Evolutionary conservation across 2,113 vertebrate genomes (phyloP), one percentile per base, ranked within the genome.

Genomic region (Erythrolamprus reginae): DNA sequence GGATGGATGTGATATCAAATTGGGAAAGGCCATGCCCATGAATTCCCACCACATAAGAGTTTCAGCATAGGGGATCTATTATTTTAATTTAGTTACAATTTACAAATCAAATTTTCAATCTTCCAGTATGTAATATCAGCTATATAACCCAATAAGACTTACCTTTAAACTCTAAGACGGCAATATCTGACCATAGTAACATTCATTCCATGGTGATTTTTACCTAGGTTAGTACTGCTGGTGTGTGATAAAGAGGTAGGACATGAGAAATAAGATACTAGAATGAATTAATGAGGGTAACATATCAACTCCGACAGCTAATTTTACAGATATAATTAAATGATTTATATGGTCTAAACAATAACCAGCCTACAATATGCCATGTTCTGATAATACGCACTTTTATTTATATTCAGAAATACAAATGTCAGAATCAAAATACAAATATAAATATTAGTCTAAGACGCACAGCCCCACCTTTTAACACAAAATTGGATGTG

Each of bases 371-470:
- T 24, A 88, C 42, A 88, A 77, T 1, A 15, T 87, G 1, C 33
- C 19, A 53, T 65, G 96, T 97, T 97, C 93, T 97, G 96, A 96
- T 96, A 97, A 97, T 92, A 91, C 95, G 95, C 96, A 94, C 93
- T 86, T 97, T 97, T 97, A 97, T 97, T 97, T 93, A 94, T 96
- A 95, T 95, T 94, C 95, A 97, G 96, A 97, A 97, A 95, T 97
- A 97, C 97, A 97, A 97, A 97, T 94, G 92, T 96, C 95, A 92
- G 94, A 96, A 96, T 96, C 92, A 97, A 96, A 97, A 95, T 97
- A 97, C 95, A 96, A 97, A 97, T 97, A 97, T 95, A 96, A 96
- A 97, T 94, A 96, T 90, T 92, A 88, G 94, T 96, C 94, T 95
- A 94, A 94, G 95, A 96, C 1, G 0, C 92, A 96, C 94, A 86